Base-by-base conservation (phyloP, 2,113 vertebrate species). In the Hypocryptadius cinnamomeus region DNA sequence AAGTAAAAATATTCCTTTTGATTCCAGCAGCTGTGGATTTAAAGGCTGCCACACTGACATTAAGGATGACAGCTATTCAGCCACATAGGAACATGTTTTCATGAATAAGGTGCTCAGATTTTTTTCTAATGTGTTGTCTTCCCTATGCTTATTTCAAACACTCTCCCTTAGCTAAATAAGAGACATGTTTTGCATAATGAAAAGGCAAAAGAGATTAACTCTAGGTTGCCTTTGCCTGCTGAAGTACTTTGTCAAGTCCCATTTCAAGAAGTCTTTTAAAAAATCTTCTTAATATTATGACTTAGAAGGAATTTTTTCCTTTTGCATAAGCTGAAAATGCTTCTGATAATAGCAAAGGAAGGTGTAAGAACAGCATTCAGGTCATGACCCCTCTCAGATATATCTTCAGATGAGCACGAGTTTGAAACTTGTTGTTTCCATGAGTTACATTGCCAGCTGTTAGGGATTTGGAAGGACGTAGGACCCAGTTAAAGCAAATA, bases 221-320 rank as follows among this genome's bases (percentile, higher is more conserved):
- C 48, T 70, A 37, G 10, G 2, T 76, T 85, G 22, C 57, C 72
- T 85, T 69, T 85, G 53, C 39, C 72, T 91, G 28, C 59, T 87
- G 44, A 95, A 96, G 54, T 39, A 84, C 89, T 96, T 96, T 93
- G 39, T 94, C 45, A 80, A 72, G 42, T 82, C 39, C 42, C 31
- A 71, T 74, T 89, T 96, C 91, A 96, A 86, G 35, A 68, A 73
- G 27, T 61, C 22, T 90, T 69, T 59, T 39, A 86, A 28, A 61
- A 61, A 92, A 87, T 94, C 82, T 92, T 92, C 72, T 90, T 93
- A 90, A 39, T 1, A 1, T 68, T 66, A 63, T 31, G 40, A 94
- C 73, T 88, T 66, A 80, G 72, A 95, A 96, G 86, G 65, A 93
- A 66, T 73, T 79, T 19, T 79, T 95, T 56, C 69, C 77, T 87